A percentile compares a stretch with the other conserved stretches of the same genome.
Conservation (phyloP, 2,797 vertebrate genomes). For the Pygocentrus nattereri region DNA sequence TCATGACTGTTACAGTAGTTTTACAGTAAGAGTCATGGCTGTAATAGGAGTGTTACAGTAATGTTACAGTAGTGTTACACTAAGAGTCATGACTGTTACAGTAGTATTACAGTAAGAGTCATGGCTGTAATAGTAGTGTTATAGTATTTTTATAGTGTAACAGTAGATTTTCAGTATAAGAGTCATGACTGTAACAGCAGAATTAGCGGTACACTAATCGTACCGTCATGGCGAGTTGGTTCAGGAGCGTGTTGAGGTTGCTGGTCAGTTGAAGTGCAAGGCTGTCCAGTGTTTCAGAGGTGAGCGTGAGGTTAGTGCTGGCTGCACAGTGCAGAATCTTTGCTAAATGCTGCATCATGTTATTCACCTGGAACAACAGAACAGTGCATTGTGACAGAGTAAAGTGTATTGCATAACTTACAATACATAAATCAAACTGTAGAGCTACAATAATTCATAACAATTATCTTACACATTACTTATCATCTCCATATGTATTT, state of each 20-base stretch:
- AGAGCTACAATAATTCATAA: too few relatives aligned
- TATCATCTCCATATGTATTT: too few relatives aligned
- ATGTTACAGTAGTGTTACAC: background rate
- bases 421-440: too few relatives aligned
- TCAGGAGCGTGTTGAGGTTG: slow-evolving; percentile 69
- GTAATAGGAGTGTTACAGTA: background rate
- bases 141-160: background rate
- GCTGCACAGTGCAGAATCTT: slow-evolving; percentile 72
- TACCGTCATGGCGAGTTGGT: slow-evolving; percentile 61
- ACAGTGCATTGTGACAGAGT: background rate
- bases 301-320: slow-evolving; percentile 66
- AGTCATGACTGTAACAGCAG: background rate
- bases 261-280: slow-evolving; percentile 68
- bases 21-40: background rate
- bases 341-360: slow-evolving; percentile 72
- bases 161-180: background rate
- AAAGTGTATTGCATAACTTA: background rate
- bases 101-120: background rate
- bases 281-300: slow-evolving; percentile 60
- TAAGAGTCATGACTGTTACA: background rate
- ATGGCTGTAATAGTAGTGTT: background rate
- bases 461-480: too few relatives aligned
- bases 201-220: background rate
- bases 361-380: slow-evolving; percentile 67
- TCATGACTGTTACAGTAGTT: background rate